phyloP scores from a whole-genome alignment of 2,797 vertebrate genomes.

The Limnodromus scolopaceus region DNA sequence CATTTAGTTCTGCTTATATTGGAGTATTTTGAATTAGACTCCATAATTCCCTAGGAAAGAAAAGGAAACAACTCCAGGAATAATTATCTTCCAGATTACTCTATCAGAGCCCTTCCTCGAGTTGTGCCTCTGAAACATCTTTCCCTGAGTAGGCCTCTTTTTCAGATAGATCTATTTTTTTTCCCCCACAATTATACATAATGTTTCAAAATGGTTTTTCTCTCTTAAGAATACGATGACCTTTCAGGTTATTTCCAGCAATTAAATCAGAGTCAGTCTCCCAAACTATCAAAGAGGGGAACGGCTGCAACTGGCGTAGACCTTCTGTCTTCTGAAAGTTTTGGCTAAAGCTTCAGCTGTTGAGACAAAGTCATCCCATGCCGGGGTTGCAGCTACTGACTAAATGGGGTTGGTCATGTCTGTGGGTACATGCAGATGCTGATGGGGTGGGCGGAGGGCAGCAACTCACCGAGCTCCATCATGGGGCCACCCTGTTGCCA shows the following conservation, averaged over 20 bases:
- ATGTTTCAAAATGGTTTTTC: neutral
- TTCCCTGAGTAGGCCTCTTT: neutral
- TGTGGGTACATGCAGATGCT: rapidly evolving
- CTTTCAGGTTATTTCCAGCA: neutral
- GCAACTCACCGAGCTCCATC: rapidly evolving
- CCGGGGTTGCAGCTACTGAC: neutral
- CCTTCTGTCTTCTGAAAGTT: neutral
- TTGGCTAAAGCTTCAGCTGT: neutral
- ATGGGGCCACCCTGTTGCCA: neutral
- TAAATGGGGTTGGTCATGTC: neutral
- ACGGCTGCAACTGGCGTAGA: rapidly evolving
- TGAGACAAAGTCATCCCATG: neutral
- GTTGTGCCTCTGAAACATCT: neutral
- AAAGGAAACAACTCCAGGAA: neutral
- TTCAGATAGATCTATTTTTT: neutral
- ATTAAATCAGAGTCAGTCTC: neutral
- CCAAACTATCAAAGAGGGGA: neutral
- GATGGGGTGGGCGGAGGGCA: rapidly evolving
- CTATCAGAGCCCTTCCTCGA: neutral
- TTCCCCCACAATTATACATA: neutral
- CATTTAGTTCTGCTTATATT: neutral
- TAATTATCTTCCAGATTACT: neutral
- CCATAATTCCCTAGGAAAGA: neutral
- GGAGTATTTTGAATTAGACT: neutral
- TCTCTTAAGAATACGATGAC: neutral